A percentile compares a stretch with the other conserved stretches of the same genome.
Evolutionary conservation across 2,797 vertebrate genomes (phyloP).

Genomic region (Sus cebifrons): DNA sequence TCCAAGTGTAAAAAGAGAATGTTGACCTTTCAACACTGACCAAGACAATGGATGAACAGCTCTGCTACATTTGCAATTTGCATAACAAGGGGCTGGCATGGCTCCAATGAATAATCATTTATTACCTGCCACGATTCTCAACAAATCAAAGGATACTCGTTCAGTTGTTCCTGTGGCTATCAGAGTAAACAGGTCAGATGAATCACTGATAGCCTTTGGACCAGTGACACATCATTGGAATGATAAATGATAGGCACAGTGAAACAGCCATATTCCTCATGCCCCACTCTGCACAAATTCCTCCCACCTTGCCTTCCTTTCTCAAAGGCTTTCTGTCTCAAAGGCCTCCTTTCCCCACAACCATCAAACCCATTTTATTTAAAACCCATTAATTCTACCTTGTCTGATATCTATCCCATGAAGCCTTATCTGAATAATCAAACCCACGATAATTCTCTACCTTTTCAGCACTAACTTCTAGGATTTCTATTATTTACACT

Average conservation of each 20-base stretch:
- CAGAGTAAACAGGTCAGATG: conserved; percentile 79
- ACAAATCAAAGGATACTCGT: not conserved
- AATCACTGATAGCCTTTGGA: conserved; percentile 68
- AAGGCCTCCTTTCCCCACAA: not conserved
- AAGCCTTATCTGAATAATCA: not conserved
- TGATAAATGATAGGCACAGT: not conserved
- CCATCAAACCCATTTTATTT: not conserved
- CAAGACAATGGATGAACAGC: conserved; percentile 74
- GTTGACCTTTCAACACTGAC: conserved; percentile 82
- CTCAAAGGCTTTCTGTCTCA: not conserved
- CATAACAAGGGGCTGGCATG: conserved; percentile 69
- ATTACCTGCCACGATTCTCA: not conserved
- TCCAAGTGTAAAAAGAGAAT: conserved; percentile 74
- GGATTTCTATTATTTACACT: not conserved
- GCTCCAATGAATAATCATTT: conserved; percentile 68
- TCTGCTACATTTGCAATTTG: conserved; percentile 76
- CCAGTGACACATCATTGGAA: conserved; percentile 46
- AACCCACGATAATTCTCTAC: not conserved
- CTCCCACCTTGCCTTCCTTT: not conserved
- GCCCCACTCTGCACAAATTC: not conserved
- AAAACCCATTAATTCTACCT: not conserved
- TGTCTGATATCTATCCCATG: not conserved
- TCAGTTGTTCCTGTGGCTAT: conserved; percentile 70
- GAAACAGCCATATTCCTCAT: not conserved
- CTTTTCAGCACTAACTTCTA: not conserved